Base-by-base conservation (phyloP, 1,140 invertebrate genomes). In the Apis laboriosa region DNA sequence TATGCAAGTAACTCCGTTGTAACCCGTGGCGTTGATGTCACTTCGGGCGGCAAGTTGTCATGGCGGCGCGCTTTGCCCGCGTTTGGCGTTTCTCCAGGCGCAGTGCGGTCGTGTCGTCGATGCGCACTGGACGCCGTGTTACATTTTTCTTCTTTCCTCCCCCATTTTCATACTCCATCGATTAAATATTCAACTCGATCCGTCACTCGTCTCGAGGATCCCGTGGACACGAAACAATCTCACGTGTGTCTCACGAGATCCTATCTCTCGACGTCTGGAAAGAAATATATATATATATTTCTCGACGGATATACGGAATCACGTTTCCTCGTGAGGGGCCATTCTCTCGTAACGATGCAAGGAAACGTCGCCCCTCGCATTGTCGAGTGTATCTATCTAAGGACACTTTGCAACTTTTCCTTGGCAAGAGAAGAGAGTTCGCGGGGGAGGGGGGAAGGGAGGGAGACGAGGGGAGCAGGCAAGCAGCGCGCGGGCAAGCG, bases 31-130 rank as follows among this genome's bases (percentile, higher is more conserved):
- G 34, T 80, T 56, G 67, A 83, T 88, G 71, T 67, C 67, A 51
- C 77, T 74, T 84, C 55, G 74, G 71, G 60, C 86, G 58, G 60
- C 34, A 87, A 80, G 73, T 80, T 72, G 63, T 88, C 72, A 67
- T 67, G 61, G 56, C 64, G 66, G 68, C 60, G 49, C 75, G 55
- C 67, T 80, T 83, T 34, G 79, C 66, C 75, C 76, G 34, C 73
- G 73, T 80, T 83, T 88, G 86, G 86, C 87, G 84, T 19, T 66
- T 63, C 58, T 88, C 87, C 84, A 88, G 87, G 73, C 84, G 84
- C 86, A 85, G 61, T 85, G 87, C 84, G 77, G 86, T 79, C 86
- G 76, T 83, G 51, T 43, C 58, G 71, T 72, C 34, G 84, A 80
- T 73, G 75, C 80, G 64, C 77, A 77, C 55, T 70, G 49, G 66